These are phyloP conservation scores for Andricus curvator DNA, from an alignment of 2,888 invertebrate genomes.

Conservation along the genomic window DNA sequence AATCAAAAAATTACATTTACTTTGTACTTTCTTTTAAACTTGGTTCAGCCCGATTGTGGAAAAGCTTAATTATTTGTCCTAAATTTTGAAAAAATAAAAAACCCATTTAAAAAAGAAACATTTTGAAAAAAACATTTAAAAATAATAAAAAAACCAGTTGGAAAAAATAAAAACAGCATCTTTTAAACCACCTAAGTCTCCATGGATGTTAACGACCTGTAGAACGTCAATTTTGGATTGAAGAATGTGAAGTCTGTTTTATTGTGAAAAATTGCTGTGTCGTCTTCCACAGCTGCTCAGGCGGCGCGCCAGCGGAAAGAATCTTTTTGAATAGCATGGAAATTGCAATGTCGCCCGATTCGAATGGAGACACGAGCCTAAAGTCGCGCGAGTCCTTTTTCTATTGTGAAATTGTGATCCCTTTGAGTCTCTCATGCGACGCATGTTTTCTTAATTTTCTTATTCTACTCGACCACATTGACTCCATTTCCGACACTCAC, in stretches of 20 bases:
- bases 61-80: no score
- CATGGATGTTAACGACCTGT: constrained; percentile 1
- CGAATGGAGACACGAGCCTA: constrained; percentile 36
- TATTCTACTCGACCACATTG: constrained; percentile 40
- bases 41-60: no score
- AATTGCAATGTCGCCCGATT: constrained; percentile 37
- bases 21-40: no score
- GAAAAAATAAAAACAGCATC: no score
- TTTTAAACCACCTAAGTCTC: not conserved
- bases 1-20: no score
- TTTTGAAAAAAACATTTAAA: no score
- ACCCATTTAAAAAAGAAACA: no score
- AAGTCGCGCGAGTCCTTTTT: constrained; percentile 37
- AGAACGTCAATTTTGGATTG: not conserved
- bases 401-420: constrained; percentile 35
- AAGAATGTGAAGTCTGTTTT: not conserved
- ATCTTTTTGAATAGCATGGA: constrained; percentile 41
- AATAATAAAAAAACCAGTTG: no score
- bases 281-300: constrained; percentile 34
- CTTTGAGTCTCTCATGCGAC: constrained; percentile 36
- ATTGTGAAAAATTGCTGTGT: constrained; percentile 5
- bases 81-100: no score
- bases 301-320: constrained; percentile 20
- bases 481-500: constrained; percentile 27
- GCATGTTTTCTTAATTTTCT: constrained; percentile 43